Percentiles rank a stretch among this genome's conserved stretches.
These are phyloP conservation scores for Talpa occidentalis DNA, from an alignment of 2,113 vertebrate species.

Conservation along the genomic window DNA sequence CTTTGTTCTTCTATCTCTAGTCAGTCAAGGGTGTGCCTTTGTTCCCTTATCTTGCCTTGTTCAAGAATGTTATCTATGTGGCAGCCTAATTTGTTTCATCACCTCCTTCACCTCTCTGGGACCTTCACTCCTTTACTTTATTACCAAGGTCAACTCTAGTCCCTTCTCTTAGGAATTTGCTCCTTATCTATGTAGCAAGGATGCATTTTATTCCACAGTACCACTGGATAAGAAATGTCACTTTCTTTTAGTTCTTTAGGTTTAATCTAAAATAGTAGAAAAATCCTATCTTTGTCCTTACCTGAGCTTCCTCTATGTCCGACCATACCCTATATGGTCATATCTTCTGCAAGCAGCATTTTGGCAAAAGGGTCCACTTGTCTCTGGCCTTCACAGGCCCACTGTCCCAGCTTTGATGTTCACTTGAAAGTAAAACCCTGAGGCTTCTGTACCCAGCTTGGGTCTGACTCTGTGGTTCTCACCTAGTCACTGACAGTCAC, in stretches of 20 bases:
- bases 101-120: constrained; percentile 33
- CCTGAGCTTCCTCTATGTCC: neutral
- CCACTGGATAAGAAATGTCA: neutral
- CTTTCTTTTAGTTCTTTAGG: constrained; percentile 30
- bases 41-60: constrained; percentile 72
- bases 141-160: constrained; percentile 57
- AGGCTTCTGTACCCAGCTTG: neutral
- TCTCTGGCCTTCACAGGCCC: neutral
- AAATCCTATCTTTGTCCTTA: constrained; percentile 27
- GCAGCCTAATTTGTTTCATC: constrained; percentile 62
- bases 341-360: neutral
- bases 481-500: neutral
- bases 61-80: constrained; percentile 64
- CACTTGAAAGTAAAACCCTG: neutral
- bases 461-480: neutral
- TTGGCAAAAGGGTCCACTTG: neutral
- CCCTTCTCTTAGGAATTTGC: neutral
- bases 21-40: constrained; percentile 59
- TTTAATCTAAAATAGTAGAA: constrained; percentile 34
- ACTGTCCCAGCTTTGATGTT: neutral
- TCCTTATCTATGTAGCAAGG: constrained; percentile 42
- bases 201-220: constrained; percentile 47
- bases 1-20: constrained; percentile 64
- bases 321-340: neutral
- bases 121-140: constrained; percentile 38